A percentile compares a stretch with the other conserved stretches of the same genome.
These are phyloP conservation scores for Hippocampus guttulatus DNA, from an alignment of 2,113 vertebrate genomes.

Conservation along the genomic window DNA sequence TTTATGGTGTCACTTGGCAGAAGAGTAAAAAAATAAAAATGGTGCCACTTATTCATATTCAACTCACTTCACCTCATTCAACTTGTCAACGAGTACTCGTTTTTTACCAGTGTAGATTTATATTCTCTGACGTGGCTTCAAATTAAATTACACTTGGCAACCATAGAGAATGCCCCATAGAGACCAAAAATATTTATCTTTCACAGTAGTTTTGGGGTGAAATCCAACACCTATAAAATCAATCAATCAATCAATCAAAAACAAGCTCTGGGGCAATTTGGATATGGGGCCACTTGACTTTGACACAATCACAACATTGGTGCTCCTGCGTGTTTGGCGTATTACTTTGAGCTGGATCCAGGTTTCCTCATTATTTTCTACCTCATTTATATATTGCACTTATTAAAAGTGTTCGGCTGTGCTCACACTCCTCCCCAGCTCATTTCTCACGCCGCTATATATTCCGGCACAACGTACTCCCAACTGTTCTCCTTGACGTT, in stretches of 20 bases:
- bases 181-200: neutral
- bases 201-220: neutral
- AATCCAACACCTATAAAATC: neutral
- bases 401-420: too few relatives aligned
- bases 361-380: neutral
- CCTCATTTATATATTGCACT: neutral
- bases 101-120: neutral
- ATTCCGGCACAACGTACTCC: constrained; percentile 26
- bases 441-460: constrained; percentile 32
- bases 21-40: neutral
- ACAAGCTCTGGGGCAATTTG: neutral
- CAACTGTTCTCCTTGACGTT: constrained; percentile 43
- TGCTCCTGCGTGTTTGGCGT: neutral
- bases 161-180: neutral
- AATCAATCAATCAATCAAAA: neutral
- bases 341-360: neutral
- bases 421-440: neutral
- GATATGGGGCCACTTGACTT: neutral
- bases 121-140: neutral
- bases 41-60: neutral
- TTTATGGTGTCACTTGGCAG: neutral
- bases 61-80: neutral
- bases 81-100: neutral
- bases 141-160: neutral
- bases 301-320: neutral